Evolutionary conservation across 2,888 invertebrate genomes (phyloP), one percentile per base, ranked within the genome.

Genomic region (Dynastes grantii): DNA sequence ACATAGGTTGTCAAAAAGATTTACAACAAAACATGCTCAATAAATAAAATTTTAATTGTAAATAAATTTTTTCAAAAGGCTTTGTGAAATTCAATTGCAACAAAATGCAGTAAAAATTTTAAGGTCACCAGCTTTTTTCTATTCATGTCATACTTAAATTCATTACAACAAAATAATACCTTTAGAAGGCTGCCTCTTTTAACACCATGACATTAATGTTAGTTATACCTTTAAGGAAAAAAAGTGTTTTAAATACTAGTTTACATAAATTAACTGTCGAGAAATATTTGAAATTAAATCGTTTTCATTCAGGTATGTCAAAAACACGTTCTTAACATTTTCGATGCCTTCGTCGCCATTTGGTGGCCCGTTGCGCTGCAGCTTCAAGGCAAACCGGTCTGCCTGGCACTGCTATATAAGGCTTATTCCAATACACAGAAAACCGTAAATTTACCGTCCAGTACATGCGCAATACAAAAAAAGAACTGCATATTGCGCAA

Each of bases 201-300:
- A 29, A 51, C 51, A 29, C 51, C 53, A 53, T 51, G 29, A 51
- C 13, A 68, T 68, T 51, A 53, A 22, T 67, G 11, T 45, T 45
- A 45, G 45, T 2, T 45, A 45, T 8, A 8, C 9, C 40, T 16
- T 13, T 65, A 40, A 65, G 40, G 22, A 22, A 40, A 37, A 5
- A 5, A 65, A 45, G 5, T 40, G 65, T n/a, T 45, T 65, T 65
- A 37, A 65, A 37, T 37, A 40, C 55, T 16, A 37, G 16, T 65
- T 40, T 37, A 37, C 32, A 65, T 65, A 3, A 65, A 55, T 16
- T 16, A 55, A 45, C 11, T 11, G 2, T 6, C 2, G 6, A 8
- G 45, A 45, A 11, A 22, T 55, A 55, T 11, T 55, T n/a, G 13
- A 55, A 55, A 4, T 55, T 55, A 5, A 55, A 55, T 5, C 6